Conservation (phyloP, 2,797 vertebrate genomes). For the Rhinichthys osculus region DNA sequence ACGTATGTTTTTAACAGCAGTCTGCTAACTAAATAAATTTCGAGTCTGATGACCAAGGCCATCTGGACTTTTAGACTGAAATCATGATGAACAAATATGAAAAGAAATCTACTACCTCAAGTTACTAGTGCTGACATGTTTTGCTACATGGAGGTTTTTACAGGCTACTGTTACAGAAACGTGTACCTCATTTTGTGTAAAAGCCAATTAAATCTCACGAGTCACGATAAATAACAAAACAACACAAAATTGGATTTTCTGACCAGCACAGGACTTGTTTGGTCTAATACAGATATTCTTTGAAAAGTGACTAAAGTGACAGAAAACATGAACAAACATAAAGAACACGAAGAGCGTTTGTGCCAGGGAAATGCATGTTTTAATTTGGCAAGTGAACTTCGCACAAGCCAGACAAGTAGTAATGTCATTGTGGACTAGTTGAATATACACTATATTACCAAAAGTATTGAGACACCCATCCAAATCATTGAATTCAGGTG, state of each 20-base stretch:
- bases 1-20: slow-evolving; percentile 59
- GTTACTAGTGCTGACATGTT: not conserved
- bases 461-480: no score
- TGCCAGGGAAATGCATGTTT: not conserved
- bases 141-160: not conserved
- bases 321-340: not conserved
- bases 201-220: not conserved
- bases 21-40: slow-evolving; percentile 58
- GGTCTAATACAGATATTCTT: not conserved
- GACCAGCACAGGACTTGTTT: not conserved
- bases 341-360: not conserved
- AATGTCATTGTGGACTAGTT: not conserved
- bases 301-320: no score
- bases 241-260: not conserved
- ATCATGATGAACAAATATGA: slow-evolving; percentile 51
- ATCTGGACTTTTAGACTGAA: slow-evolving; percentile 66
- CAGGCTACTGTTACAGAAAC: not conserved
- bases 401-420: not conserved
- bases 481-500: no score
- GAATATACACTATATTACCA: not conserved
- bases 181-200: no score
- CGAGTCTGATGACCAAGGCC: slow-evolving; percentile 20
- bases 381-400: not conserved
- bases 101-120: slow-evolving; percentile 1
- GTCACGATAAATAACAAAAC: not conserved